A percentile compares a stretch with the other conserved stretches of the same genome.
phyloP scores from a whole-genome alignment of 2,797 vertebrate genomes.

The Botia almorhae region DNA sequence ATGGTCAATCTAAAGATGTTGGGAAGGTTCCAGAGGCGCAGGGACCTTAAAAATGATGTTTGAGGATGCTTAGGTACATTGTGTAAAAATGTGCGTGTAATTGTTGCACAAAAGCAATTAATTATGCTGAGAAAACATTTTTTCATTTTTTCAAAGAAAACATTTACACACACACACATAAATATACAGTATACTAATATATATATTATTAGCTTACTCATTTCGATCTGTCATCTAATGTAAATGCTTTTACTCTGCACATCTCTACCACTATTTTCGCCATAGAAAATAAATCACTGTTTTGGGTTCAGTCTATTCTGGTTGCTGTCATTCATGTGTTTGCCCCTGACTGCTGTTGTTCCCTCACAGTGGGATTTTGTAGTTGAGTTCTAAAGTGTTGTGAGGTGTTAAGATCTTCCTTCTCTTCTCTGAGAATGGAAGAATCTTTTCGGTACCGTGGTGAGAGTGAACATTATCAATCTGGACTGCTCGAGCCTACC shows the following conservation, averaged over 20 bases:
- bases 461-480: background rate
- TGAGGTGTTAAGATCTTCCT: background rate
- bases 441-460: background rate
- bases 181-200: too few species aligned
- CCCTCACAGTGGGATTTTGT: background rate
- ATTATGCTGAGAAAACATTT: background rate
- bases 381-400: slow-evolving; percentile 17
- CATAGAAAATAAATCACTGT: background rate
- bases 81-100: background rate
- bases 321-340: background rate
- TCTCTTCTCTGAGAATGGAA: background rate
- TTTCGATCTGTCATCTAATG: background rate
- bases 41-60: background rate
- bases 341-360: background rate
- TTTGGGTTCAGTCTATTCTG: background rate
- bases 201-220: background rate
- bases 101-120: slow-evolving; percentile 8
- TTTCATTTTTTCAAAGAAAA: too few species aligned
- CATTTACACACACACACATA: too few species aligned
- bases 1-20: slow-evolving; percentile 70
- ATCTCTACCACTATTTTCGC: background rate
- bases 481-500: background rate
- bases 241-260: background rate
- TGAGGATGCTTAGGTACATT: slow-evolving; percentile 18
- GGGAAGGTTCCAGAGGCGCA: slow-evolving; percentile 7